These are phyloP conservation scores for Caenorhabditis latens DNA, from an alignment of 1,140 invertebrate species.

Conservation along the genomic window DNA sequence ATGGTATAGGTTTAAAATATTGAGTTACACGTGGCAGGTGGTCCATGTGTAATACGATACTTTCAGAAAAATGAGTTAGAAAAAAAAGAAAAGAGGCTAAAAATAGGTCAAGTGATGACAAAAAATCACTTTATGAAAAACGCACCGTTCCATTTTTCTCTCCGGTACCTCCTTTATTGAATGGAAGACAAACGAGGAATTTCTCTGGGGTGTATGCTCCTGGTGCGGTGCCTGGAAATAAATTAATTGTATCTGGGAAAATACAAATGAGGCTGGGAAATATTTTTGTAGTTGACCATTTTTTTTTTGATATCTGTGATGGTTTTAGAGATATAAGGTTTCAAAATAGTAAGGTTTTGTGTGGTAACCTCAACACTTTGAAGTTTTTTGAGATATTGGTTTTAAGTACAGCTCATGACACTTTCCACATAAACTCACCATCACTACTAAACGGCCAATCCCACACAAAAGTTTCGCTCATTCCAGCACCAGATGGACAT, in stretches of 20 bases:
- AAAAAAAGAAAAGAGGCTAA: no score
- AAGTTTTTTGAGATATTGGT: no score
- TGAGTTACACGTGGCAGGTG: not conserved
- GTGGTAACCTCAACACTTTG: no score
- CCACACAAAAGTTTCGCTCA: slow-evolving; percentile 66
- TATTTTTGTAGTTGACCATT: slow-evolving; percentile 1
- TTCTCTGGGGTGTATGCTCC: slow-evolving; percentile 71
- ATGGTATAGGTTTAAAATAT: not conserved
- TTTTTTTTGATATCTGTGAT: not conserved
- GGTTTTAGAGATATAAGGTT: slow-evolving; percentile 17
- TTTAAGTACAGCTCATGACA: no score
- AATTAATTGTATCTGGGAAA: not conserved
- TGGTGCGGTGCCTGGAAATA: slow-evolving; percentile 68
- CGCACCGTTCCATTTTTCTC: slow-evolving; percentile 71
- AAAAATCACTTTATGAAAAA: not conserved
- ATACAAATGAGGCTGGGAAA: no score
- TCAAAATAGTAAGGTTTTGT: no score
- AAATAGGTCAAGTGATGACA: not conserved
- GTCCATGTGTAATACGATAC: no score
- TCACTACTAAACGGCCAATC: slow-evolving; percentile 72
- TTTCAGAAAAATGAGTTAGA: no score
- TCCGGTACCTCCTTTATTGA: slow-evolving; percentile 73
- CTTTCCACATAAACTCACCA: slow-evolving; percentile 48
- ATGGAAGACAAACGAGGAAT: slow-evolving; percentile 72
- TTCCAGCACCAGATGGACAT: slow-evolving; percentile 35